Base-by-base conservation (phyloP, 2,113 vertebrate genomes). In the Oriolus oriolus region DNA sequence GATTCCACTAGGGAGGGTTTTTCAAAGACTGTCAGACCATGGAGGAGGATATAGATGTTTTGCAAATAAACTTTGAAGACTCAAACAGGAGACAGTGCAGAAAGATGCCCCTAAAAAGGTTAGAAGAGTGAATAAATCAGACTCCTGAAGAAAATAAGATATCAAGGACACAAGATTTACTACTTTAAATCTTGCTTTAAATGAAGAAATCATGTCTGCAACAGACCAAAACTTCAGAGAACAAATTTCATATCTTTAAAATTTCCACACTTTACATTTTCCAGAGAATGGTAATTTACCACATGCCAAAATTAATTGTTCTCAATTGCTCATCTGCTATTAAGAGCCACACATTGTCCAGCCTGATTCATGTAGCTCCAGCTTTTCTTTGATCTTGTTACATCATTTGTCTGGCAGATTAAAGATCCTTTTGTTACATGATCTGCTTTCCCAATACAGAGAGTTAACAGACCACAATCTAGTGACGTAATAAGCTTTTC, bases 361-460 rank as follows among this genome's bases (percentile, higher is more conserved):
- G 41, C 27, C 61, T 83, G 54, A 93, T 91, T 94, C 33, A 69
- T 42, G 53, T n/a, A 87, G 26, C 53, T 82, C 57, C 74, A 95
- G n/a, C 31, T 89, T 75, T 84, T 57, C 74, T 95, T 91, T 89
- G 91, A 96, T 94, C 76, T 89, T 70, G 56, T 92, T 93, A 84
- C 56, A 81, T 77, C 71, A 86, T 78, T 92, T 77, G 13, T 83
- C 76, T 71, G 56, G 44, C 56, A 91, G 93, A 92, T 81, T 92
- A 92, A 95, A 81, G 73, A 87, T 61, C 42, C 27, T 61, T 90
- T 89, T 92, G 76, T 87, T 95, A 96, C 35, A 63, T 31, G 63
- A 95, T 91, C 82, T 66, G 30, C 45, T 81, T 90, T 96, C 63
- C 78, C 63, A 85, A 77, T 37, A 80, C 6, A 77, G 27, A 45